Conservation (phyloP, 2,888 invertebrate species). For the Hyposoter didymator region DNA sequence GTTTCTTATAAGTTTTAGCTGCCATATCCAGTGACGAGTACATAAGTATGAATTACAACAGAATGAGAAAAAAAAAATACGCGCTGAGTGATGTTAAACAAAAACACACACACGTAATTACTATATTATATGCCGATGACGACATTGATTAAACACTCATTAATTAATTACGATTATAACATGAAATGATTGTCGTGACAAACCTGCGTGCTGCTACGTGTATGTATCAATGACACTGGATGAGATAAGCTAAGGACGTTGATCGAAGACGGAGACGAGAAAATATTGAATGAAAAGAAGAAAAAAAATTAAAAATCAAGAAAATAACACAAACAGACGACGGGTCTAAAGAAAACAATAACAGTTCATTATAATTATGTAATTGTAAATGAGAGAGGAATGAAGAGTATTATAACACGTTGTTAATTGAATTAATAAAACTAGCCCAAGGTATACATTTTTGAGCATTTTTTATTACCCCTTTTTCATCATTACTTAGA, state of each 20-base stretch:
- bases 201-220: constrained; percentile 77
- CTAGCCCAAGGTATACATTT: constrained; percentile 81
- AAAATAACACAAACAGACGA: constrained; percentile 76
- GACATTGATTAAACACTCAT: constrained; percentile 53
- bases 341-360: constrained; percentile 82
- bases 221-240: constrained; percentile 76
- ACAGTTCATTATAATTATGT: constrained; percentile 80
- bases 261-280: constrained; percentile 56
- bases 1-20: constrained; percentile 83
- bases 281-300: constrained; percentile 66
- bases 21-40: constrained; percentile 80
- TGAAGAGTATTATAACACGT: constrained; percentile 84
- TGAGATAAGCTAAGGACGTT: constrained; percentile 78
- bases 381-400: constrained; percentile 83
- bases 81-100: constrained; percentile 74
- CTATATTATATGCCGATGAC: constrained; percentile 70
- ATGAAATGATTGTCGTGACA: constrained; percentile 70
- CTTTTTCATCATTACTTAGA: too few relatives aligned
- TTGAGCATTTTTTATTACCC: background rate
- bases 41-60: constrained; percentile 69
- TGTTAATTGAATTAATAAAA: constrained; percentile 85
- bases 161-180: constrained; percentile 65
- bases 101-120: constrained; percentile 61
- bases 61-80: constrained; percentile 67
- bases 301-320: constrained; percentile 12